These are phyloP conservation scores for Lepisosteus osseus DNA, from an alignment of 2,113 vertebrate genomes.

Conservation along the genomic window DNA sequence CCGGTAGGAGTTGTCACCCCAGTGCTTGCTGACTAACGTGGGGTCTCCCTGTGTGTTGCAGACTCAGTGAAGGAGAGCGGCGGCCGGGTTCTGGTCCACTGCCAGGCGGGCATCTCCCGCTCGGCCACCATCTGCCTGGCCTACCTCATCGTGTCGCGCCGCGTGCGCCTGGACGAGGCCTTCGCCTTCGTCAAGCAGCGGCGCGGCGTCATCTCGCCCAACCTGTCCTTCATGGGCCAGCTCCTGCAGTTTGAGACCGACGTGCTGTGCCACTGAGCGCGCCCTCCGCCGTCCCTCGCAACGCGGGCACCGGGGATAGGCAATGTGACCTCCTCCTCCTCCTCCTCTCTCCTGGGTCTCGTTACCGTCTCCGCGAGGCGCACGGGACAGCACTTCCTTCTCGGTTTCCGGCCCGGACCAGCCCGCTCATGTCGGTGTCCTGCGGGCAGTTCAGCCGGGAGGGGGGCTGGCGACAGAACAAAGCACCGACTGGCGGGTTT, in stretches of 20 bases:
- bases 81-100: conserved; percentile 69
- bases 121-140: conserved; percentile 74
- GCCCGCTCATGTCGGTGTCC: too few relatives aligned
- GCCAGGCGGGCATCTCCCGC: conserved; percentile 72
- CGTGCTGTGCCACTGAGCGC: conserved; percentile 54
- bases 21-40: too few relatives aligned
- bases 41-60: conserved; percentile 24
- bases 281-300: not conserved
- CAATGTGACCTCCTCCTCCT: too few relatives aligned
- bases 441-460: too few relatives aligned
- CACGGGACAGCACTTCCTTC: too few relatives aligned
- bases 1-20: too few relatives aligned
- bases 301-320: too few relatives aligned
- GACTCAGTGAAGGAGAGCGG: conserved; percentile 65
- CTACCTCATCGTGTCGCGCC: conserved; percentile 65
- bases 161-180: conserved; percentile 65
- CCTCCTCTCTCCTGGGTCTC: too few relatives aligned
- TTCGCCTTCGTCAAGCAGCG: conserved; percentile 71
- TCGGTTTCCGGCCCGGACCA: too few relatives aligned
- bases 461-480: too few relatives aligned
- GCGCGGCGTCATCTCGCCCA: conserved; percentile 68
- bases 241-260: conserved; percentile 72
- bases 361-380: too few relatives aligned
- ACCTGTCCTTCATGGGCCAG: conserved; percentile 73
- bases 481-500: too few relatives aligned